Evolutionary conservation across 2,797 vertebrate species (phyloP).

Genomic region (Sebastolobus alascanus): DNA sequence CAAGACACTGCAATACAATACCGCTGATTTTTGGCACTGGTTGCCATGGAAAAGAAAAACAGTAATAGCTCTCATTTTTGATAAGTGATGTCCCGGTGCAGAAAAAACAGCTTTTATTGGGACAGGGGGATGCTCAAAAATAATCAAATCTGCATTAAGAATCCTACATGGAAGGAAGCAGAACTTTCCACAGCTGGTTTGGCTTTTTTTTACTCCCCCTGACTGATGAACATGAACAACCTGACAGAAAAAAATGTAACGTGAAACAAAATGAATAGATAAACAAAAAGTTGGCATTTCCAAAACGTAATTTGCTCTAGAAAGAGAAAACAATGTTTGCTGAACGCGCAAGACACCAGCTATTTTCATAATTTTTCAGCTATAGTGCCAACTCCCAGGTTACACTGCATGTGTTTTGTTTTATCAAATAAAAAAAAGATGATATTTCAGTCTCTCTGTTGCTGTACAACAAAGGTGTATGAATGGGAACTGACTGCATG

Average conservation of each 20-base stretch:
- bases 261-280: conserved; percentile 9
- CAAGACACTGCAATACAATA: conserved; percentile 1
- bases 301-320: conserved; percentile 22
- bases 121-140: conserved; percentile 27
- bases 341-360: conserved; percentile 11
- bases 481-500: conserved; percentile 47
- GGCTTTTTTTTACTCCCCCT: background rate
- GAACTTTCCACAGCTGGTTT: background rate
- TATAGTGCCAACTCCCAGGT: conserved; percentile 29
- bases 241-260: conserved; percentile 3
- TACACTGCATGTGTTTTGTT: conserved; percentile 50
- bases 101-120: conserved; percentile 23
- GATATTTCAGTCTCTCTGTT: conserved; percentile 51
- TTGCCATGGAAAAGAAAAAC: conserved; percentile 28
- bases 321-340: conserved; percentile 26
- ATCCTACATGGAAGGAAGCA: background rate
- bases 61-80: conserved; percentile 23
- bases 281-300: conserved; percentile 11
- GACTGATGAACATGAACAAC: conserved; percentile 19
- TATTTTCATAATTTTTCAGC: conserved; percentile 42
- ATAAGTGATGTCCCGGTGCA: conserved; percentile 22
- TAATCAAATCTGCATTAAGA: conserved; percentile 23
- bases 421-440: conserved; percentile 47
- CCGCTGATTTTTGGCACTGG: conserved; percentile 1
- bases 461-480: conserved; percentile 39